Percentiles rank a stretch among this genome's conserved stretches.
Evolutionary conservation across 2,113 vertebrate species (phyloP).

Genomic region (Condylura cristata): DNA sequence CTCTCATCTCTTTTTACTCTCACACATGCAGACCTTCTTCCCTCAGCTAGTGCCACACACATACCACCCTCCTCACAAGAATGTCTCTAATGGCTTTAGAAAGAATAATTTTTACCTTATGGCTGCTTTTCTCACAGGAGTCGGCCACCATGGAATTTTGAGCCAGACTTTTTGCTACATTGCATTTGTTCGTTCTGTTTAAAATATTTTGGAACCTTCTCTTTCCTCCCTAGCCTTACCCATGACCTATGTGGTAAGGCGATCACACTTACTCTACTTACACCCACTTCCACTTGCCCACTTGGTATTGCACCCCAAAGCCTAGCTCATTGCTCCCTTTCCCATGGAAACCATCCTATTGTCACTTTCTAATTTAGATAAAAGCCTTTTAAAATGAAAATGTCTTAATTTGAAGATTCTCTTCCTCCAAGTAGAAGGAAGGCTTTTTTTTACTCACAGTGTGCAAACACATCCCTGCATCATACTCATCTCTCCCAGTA

Average conservation of each 20-base stretch:
- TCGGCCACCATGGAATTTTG: conserved; percentile 21
- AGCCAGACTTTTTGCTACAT: not conserved
- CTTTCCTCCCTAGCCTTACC: too few species aligned
- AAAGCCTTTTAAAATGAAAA: not conserved
- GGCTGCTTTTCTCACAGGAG: conserved; percentile 61
- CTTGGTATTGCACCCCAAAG: not conserved
- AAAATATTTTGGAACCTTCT: not conserved
- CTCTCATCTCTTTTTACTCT: not conserved
- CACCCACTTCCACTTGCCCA: too few species aligned
- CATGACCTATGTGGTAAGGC: rapidly evolving
- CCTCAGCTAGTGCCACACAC: not conserved
- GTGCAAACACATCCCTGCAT: not conserved
- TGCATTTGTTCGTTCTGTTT: not conserved
- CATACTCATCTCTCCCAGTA: not conserved
- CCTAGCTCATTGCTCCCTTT: not conserved
- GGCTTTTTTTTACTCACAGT: not conserved
- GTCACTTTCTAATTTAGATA: not conserved
- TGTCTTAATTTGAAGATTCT: not conserved
- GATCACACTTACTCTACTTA: too few species aligned
- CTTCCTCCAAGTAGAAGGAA: not conserved
- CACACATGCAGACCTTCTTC: not conserved
- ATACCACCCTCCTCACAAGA: not conserved
- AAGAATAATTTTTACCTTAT: conserved; percentile 70
- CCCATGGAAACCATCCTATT: not conserved
- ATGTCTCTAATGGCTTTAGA: not conserved